phyloP scores from a whole-genome alignment of 2,113 vertebrate genomes.

The Sebastes fasciatus region DNA sequence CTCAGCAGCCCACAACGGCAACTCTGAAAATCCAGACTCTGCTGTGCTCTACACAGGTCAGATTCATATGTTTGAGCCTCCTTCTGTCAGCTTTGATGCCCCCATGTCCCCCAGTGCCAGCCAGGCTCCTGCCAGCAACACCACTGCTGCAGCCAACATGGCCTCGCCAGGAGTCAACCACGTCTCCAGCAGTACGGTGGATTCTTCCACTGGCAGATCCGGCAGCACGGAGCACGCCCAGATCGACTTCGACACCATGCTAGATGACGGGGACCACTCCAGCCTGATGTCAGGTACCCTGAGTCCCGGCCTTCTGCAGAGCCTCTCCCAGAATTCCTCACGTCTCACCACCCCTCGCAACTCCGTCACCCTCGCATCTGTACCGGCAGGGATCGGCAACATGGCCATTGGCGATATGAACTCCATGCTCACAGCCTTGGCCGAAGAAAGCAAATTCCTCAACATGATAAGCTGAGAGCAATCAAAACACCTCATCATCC shows the following conservation, averaged over 20 bases:
- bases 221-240: slow-evolving; percentile 90
- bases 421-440: slow-evolving; percentile 97
- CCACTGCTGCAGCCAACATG: slow-evolving; percentile 82
- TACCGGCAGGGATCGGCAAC: slow-evolving; percentile 94
- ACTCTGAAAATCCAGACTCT: slow-evolving; percentile 74
- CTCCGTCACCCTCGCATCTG: slow-evolving; percentile 92
- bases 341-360: slow-evolving; percentile 96
- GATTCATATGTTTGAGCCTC: slow-evolving; percentile 92
- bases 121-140: slow-evolving; percentile 76
- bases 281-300: slow-evolving; percentile 96
- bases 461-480: slow-evolving; percentile 94
- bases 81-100: slow-evolving; percentile 80
- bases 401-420: slow-evolving; percentile 99
- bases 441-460: slow-evolving; percentile 97
- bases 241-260: slow-evolving; percentile 97
- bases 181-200: slow-evolving; percentile 96
- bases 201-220: slow-evolving; percentile 84
- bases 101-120: slow-evolving; percentile 80
- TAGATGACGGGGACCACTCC: slow-evolving; percentile 97
- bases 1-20: slow-evolving; percentile 65
- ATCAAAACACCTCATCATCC: slow-evolving; percentile 42
- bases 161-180: slow-evolving; percentile 94
- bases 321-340: slow-evolving; percentile 96
- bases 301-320: slow-evolving; percentile 95
- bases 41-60: slow-evolving; percentile 91